Evolutionary conservation across 2,797 vertebrate species (phyloP), one percentile per base, ranked within the genome.

Genomic region (Novumbra hubbsi): DNA sequence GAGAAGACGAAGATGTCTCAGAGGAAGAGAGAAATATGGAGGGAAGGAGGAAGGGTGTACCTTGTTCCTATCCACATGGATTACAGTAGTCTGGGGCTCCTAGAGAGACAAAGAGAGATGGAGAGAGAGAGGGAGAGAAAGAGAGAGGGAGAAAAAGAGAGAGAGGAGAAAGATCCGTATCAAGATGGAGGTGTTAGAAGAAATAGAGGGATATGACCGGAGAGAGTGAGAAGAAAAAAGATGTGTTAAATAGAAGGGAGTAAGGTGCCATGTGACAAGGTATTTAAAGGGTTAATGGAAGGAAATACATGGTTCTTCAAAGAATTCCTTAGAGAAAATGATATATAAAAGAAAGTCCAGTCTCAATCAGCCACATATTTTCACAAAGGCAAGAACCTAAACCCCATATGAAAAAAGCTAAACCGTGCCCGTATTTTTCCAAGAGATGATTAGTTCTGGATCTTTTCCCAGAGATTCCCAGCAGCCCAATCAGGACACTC

Each of bases 31-130:
- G 16, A 41, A 73, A 67, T 67, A 77, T 72, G 75, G 79, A 80
- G 48, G 52, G 74, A 71, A 32, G 62, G 76, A 72, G 68, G 80
- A 80, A 83, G 73, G 85, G 79, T 88, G 83, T 98, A 98, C 97
- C 97, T 98, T 98, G 87, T 86, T 94, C 93, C 96, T 95, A 91
- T 97, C 85, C 71, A 96, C 97, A 96, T 98, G 94, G 94, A 98
- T 98, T 85, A 98, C 96, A 83, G 96, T 98, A 92, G 95, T 98
- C 95, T 98, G 96, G 95, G 97, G 94, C 88, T 98, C 96, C 64
- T 94, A 85, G 81, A 80, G 84, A 81, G 77, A 71, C 62, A 15
- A 32, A 76, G 12, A 21, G 67, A 64, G 66, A 50, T 19, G 68
- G 71, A 24, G 63, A n/a, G 34, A n/a, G n/a, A n/a, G n/a, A n/a